Evolutionary conservation across 2,797 vertebrate genomes (phyloP).

Genomic region (Coendou prehensilis): DNA sequence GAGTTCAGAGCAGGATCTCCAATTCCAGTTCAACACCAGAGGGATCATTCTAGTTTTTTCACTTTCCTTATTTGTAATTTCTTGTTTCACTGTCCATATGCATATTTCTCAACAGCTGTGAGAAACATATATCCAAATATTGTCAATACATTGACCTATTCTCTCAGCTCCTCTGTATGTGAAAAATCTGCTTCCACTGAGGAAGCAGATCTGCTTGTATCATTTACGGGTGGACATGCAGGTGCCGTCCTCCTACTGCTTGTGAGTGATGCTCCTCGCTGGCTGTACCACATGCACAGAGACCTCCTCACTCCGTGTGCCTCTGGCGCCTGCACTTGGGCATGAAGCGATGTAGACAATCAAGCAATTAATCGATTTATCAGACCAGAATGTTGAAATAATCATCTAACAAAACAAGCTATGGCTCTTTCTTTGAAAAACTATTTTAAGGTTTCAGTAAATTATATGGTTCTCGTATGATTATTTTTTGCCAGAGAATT

Average conservation of each 20-base stretch:
- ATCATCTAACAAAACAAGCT: neutral
- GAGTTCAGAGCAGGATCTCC: neutral
- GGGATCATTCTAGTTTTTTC: neutral
- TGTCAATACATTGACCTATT: neutral
- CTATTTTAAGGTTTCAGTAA: slow-evolving; percentile 56
- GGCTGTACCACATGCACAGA: neutral
- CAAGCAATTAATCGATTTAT: neutral
- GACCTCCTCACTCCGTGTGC: neutral
- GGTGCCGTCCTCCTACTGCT: neutral
- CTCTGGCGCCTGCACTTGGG: neutral
- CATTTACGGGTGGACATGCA: neutral
- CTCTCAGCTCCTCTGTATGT: neutral
- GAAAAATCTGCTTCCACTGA: neutral
- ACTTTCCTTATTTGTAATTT: slow-evolving; percentile 3
- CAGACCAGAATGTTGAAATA: slow-evolving; percentile 24
- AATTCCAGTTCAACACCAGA: neutral
- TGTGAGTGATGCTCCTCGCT: neutral
- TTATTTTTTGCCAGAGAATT: slow-evolving; percentile 36
- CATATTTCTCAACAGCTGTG: neutral
- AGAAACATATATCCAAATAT: neutral
- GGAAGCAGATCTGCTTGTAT: neutral
- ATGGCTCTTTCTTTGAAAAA: slow-evolving; percentile 12
- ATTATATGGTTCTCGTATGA: slow-evolving; percentile 5
- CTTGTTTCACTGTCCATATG: neutral
- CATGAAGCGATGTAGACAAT: neutral